Base-by-base conservation (phyloP, 1,140 invertebrate genomes). In the Aporrectodea caliginosa region DNA sequence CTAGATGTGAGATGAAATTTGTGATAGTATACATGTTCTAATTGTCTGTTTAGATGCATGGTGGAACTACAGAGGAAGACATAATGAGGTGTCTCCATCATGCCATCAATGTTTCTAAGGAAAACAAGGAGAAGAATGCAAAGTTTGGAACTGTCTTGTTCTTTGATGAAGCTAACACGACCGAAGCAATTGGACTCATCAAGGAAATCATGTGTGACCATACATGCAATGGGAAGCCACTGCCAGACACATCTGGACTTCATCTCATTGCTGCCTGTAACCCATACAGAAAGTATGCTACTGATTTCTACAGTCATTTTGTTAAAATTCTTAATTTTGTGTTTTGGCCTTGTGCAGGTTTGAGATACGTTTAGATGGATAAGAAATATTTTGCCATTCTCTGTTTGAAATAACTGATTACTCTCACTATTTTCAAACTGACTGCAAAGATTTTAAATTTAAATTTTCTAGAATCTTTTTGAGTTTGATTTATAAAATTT, bases 111-210 rank as follows among this genome's bases (percentile, higher is more conserved):
- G 71, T 84, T n/a, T 83, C 87, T 29, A 68, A 78, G 14, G 30
- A 79, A 71, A 87, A 86, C 79, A 33, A 71, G 1, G 71, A 80
- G n/a, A 70, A 78, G 16, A 81, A 81, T 34, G 72, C 81, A 14
- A 78, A 79, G 31, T 82, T 86, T 22, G 83, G 84, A 75, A 86
- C 86, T 35, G 84, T 88, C 6, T 73, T 88, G 70, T 87, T 88
- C 80, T 87, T 87, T 82, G 87, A 88, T 81, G 86, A 87, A 78
- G 86, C 85, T 2, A 88, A 88, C 83, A 87, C 86, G 29, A 87
- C 87, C 70, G 85, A 86, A 75, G 83, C 85, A 12, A 84, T 87
- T 33, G 86, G 86, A 43, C 73, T 86, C 14, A 85, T 86, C 72
- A 87, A 87, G 79, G 86, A 87, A 78, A 84, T 87, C 33, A 85